Conservation (phyloP, 2,113 vertebrate species). For the Nettapus auritus region DNA sequence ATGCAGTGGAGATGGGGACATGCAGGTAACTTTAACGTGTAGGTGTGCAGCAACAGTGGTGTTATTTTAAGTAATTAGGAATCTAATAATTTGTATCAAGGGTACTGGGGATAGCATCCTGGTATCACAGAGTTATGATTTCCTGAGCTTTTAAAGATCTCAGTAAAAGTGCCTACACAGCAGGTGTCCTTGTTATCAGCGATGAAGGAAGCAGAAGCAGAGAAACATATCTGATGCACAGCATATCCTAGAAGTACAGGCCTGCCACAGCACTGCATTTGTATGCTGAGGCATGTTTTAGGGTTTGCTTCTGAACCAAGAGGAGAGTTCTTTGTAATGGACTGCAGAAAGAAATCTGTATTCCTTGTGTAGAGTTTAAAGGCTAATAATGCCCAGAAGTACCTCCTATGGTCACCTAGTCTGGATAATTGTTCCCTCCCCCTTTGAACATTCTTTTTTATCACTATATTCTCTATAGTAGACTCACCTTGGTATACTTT, state of each 20-base stretch:
- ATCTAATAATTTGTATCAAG: not conserved
- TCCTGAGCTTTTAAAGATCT: not conserved
- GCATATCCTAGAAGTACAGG: not conserved
- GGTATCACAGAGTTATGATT: not conserved
- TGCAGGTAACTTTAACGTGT: not conserved
- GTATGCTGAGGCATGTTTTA: not conserved
- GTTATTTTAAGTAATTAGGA: not conserved
- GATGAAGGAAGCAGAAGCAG: not conserved
- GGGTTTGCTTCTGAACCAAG: not conserved
- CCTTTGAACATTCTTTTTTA: not conserved
- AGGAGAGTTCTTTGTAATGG: not conserved
- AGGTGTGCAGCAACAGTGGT: not conserved
- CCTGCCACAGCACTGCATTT: not conserved
- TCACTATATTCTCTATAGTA: not conserved
- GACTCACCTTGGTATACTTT: not conserved
- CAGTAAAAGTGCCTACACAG: not conserved
- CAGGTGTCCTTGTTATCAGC: not conserved
- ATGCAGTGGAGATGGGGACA: not conserved
- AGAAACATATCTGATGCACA: not conserved
- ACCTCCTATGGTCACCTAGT: not conserved
- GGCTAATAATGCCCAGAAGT: not conserved
- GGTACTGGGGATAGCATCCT: not conserved
- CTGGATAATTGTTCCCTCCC: not conserved
- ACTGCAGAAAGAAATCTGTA: not conserved
- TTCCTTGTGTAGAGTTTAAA: not conserved